phyloP scores from a whole-genome alignment of 2,797 vertebrate genomes.

The Pelodytes ibericus region DNA sequence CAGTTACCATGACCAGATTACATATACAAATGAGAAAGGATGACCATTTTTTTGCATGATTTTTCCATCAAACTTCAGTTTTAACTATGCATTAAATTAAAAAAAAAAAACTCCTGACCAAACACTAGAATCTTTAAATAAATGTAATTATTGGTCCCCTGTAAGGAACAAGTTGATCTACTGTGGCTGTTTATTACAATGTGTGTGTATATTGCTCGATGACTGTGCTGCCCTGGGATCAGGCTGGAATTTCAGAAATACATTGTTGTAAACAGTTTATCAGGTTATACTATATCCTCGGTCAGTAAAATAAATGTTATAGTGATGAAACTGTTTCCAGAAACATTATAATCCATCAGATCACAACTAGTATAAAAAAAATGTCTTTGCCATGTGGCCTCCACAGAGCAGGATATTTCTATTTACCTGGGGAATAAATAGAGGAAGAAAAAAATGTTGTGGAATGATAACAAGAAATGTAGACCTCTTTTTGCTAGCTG shows the following conservation, averaged over 20 bases:
- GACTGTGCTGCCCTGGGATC: not conserved
- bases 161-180: not conserved
- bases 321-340: not conserved
- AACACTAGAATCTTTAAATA: too few species aligned
- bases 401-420: constrained; percentile 21
- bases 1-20: too few species aligned
- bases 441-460: constrained; percentile 8
- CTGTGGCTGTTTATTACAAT: not conserved
- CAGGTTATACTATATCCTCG: not conserved
- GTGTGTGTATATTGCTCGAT: not conserved
- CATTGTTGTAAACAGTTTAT: not conserved
- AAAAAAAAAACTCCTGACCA: too few species aligned
- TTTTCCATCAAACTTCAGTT: too few species aligned
- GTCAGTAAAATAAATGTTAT: not conserved
- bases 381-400: constrained; percentile 1
- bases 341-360: not conserved
- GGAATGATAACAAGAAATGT: not conserved
- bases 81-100: too few species aligned
- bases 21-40: too few species aligned
- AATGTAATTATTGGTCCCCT: too few species aligned
- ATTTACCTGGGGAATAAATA: constrained; percentile 2
- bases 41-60: too few species aligned
- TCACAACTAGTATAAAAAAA: not conserved
- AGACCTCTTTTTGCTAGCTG: not conserved
- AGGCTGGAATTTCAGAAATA: not conserved